Base-by-base conservation (phyloP, 1,140 invertebrate species). In the Agrilus planipennis region DNA sequence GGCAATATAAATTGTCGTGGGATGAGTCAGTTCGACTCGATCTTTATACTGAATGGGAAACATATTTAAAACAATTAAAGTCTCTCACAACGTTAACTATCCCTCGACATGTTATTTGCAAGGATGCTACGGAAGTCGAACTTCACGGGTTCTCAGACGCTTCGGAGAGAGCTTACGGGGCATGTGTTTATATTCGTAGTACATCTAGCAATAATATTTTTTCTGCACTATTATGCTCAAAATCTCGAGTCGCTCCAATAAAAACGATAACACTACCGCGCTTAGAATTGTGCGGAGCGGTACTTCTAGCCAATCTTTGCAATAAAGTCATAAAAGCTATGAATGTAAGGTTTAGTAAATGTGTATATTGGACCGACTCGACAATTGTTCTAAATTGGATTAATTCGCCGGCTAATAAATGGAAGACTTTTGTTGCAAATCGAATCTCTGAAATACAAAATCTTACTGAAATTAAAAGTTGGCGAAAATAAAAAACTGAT, bases 121-220 rank as follows among this genome's bases (percentile, higher is more conserved):
- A 19, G 2, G 31, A 29, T 19, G 12, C 11, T 11, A 31, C 11
- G 14, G 19, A 10, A 34, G 16, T 57, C n/a, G 47, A 58, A 44
- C 16, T 60, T 17, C 51, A 32, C 58, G 53, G 53, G 7, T 61
- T 60, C 32, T 54, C 46, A 27, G 58, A 60, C 41, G 57, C 61
- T 17, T 49, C 46, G n/a, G 52, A 54, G 28, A 43, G 27, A 10
- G 49, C 43, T 27, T 55, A 50, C 29, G 49, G 44, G 10, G 45
- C 44, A 16, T 45, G 47, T 12, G 20, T 60, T 11, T 61, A 61
- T 44, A 43, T 49, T 19, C 39, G 45, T 3, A 38, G 41, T 25
- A 51, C 44, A 5, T 25, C 42, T 28, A 17, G 47, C 16, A 46
- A 46, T 12, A 34, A 44, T 20, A 10, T 18, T 29, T 25, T 18